Percentiles rank a stretch among this genome's conserved stretches.
Conservation (phyloP, 2,797 vertebrate species). For the Aselliscus stoliczkanus region DNA sequence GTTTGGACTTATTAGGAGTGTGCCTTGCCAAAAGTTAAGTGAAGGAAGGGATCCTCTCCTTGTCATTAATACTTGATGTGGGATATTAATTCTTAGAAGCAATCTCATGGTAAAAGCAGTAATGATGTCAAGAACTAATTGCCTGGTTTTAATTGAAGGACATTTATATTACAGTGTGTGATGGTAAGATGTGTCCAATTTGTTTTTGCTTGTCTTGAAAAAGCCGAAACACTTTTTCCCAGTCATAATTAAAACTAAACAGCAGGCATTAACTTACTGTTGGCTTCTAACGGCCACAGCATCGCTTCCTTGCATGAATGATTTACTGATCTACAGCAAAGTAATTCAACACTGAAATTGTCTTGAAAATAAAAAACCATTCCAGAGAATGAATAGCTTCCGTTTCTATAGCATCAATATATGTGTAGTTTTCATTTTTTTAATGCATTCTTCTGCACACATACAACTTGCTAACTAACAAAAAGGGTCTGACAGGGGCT, state of each 20-base stretch:
- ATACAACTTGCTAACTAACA: neutral
- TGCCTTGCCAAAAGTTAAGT: neutral
- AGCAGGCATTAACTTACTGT: neutral
- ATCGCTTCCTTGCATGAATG: conserved; percentile 52
- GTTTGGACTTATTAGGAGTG: neutral
- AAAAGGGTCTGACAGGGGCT: neutral
- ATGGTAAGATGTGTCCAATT: neutral
- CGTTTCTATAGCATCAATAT: conserved; percentile 55
- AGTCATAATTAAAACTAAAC: conserved; percentile 70
- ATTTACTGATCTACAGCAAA: conserved; percentile 66
- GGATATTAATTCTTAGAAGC: conserved; percentile 35
- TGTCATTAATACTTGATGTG: neutral
- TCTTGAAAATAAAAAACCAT: conserved; percentile 72
- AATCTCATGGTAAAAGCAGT: neutral
- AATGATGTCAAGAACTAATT: conserved; percentile 32
- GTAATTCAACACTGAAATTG: conserved; percentile 63
- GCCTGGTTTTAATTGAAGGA: conserved; percentile 53
- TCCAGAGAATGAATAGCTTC: conserved; percentile 64
- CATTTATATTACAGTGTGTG: neutral
- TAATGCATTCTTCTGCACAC: neutral
- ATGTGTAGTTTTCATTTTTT: neutral
- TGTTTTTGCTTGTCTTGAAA: conserved; percentile 36
- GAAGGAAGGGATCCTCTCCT: accelerated
- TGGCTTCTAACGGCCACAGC: conserved; percentile 45
- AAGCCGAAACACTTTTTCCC: neutral